These are phyloP conservation scores for Myrmecophaga tridactyla DNA, from an alignment of 2,113 vertebrate genomes.

Conservation along the genomic window DNA sequence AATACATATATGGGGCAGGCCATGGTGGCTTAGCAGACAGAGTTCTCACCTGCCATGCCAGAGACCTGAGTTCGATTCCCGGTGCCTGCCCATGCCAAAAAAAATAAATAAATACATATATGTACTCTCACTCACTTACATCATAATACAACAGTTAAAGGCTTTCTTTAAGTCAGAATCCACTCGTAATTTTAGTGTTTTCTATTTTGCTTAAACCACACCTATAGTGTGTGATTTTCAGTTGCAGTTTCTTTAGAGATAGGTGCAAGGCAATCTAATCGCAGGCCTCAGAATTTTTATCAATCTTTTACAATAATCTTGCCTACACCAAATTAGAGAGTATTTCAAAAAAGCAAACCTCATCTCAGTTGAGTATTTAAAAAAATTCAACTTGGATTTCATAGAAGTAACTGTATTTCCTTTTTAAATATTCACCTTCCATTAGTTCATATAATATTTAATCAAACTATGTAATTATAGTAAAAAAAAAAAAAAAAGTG, in stretches of 20 bases:
- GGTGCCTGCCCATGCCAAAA: too few species aligned
- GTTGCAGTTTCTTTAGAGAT: not conserved
- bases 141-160: not conserved
- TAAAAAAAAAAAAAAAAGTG: not conserved
- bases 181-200: not conserved
- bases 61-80: too few species aligned
- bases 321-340: not conserved
- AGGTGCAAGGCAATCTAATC: not conserved
- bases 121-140: not conserved
- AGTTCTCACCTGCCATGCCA: too few species aligned
- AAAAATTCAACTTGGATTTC: not conserved
- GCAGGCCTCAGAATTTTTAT: not conserved
- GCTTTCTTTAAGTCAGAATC: not conserved
- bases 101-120: not conserved
- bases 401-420: not conserved
- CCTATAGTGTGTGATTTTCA: not conserved
- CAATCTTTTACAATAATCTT: not conserved
- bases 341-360: too few species aligned
- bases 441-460: not conserved
- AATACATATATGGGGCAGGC: not conserved
- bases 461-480: not conserved
- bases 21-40: too few species aligned
- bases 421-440: not conserved
- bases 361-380: not conserved
- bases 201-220: not conserved